Percentiles rank a stretch among this genome's conserved stretches.
Evolutionary conservation across 2,888 invertebrate genomes (phyloP).

Genomic region (Hyposoter dolosus): DNA sequence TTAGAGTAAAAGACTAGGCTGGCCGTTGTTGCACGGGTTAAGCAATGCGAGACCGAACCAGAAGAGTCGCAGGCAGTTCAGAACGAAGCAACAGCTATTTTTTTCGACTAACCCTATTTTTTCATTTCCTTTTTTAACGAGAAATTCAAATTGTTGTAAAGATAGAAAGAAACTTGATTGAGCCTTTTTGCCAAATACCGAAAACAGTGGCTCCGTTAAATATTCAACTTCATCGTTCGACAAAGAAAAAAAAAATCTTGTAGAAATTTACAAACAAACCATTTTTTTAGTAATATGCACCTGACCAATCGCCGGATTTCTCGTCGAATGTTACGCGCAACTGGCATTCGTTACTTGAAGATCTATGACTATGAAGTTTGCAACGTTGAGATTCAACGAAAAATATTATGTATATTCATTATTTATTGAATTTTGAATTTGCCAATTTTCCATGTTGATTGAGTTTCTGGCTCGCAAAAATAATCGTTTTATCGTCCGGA

Average conservation of each 20-base stretch:
- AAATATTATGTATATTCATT: too few species aligned
- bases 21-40: conserved; percentile 43
- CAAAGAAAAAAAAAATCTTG: neutral
- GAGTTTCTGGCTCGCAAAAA: too few species aligned
- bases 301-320: conserved; percentile 10
- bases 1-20: conserved; percentile 56
- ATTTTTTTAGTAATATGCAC: neutral
- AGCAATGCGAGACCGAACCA: conserved; percentile 34
- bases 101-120: neutral
- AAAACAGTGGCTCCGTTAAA: neutral
- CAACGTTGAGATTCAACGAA: too few species aligned
- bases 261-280: neutral
- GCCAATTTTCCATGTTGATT: too few species aligned
- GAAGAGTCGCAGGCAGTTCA: conserved; percentile 29
- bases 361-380: too few species aligned
- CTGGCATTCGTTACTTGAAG: conserved; percentile 55
- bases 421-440: too few species aligned
- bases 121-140: neutral
- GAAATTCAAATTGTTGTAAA: neutral
- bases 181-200: neutral
- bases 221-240: neutral
- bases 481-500: too few species aligned
- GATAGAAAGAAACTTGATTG: neutral
- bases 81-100: conserved; percentile 22
- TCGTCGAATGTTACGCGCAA: conserved; percentile 30